Percentiles rank a stretch among this genome's conserved stretches.
phyloP scores from a whole-genome alignment of 2,888 invertebrate genomes.

The Drosophila engyochracea region DNA sequence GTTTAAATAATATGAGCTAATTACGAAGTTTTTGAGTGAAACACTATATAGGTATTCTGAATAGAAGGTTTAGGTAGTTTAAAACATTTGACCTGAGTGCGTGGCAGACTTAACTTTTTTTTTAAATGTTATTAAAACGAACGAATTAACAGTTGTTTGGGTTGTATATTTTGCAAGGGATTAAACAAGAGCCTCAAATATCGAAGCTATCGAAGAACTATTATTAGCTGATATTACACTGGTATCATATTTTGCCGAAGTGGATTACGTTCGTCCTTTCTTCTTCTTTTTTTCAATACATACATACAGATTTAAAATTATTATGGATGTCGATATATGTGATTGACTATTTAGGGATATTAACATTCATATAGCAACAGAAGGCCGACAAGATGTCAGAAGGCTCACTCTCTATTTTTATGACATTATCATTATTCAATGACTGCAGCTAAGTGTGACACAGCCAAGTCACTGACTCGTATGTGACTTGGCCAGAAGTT shows the following conservation, averaged over 20 bases:
- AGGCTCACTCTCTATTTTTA: not conserved
- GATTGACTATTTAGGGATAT: not conserved
- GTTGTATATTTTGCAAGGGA: not conserved
- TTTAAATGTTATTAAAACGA: not conserved
- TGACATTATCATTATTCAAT: not conserved
- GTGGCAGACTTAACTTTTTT: not conserved
- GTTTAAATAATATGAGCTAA: not conserved
- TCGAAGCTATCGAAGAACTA: not conserved
- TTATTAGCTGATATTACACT: not conserved
- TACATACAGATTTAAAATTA: not conserved
- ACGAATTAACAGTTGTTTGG: not conserved
- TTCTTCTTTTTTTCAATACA: not conserved
- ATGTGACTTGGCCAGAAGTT: slow-evolving; percentile 38
- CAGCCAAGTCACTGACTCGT: slow-evolving; percentile 61
- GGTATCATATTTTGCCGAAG: not conserved
- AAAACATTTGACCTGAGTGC: not conserved
- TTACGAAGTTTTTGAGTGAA: not conserved
- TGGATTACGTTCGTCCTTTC: not conserved
- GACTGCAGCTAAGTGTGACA: slow-evolving; percentile 42
- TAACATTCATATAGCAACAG: not conserved
- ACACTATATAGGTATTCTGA: too few species aligned
- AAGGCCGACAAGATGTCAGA: not conserved
- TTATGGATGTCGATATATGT: not conserved
- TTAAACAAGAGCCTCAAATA: not conserved
- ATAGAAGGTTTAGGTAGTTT: not conserved